Base-by-base conservation (phyloP, 2,113 vertebrate genomes). In the Myrmecophaga tridactyla region DNA sequence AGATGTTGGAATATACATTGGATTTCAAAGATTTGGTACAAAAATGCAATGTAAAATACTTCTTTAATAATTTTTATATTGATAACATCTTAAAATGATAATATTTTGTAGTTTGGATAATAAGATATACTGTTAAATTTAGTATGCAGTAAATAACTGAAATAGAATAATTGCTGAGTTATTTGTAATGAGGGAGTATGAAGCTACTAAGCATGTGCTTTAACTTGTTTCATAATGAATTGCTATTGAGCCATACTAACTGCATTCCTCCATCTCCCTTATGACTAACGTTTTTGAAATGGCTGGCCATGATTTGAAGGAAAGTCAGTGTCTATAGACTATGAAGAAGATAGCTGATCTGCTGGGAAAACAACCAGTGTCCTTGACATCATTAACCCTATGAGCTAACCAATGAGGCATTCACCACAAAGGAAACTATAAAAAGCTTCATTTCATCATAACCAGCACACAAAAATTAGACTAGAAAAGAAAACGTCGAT, bases 211-310 rank as follows among this genome's bases (percentile, higher is more conserved):
- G 23, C 21, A 51, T 20, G 6, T 73, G 84, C 81, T 56, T 81
- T 77, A 58, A 80, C 41, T 93, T 81, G 73, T 78, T 94, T 53
- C 56, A 60, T 25, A 63, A 80, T 82, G 21, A 95, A 36, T 27
- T 56, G 36, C 51, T 77, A 73, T 13, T 23, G 36, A 77, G 10
- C 53, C 53, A 53, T 78, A 72, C 60, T 63, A 56, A 53, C 25
- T 85, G 25, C 21, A 21, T 31, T 81, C 23, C 18, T 48, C 86
- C 8, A 41, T 72, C n/a, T 83, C 53, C 29, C 15, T 88, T 36
- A 15, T 95, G 67, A 92, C 77, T 82, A 85, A 95, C 34, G 17
- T 86, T 95, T 83, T 82, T 86, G 43, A 85, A 94, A 90, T 53
- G 87, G 31, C 15, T 95, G 87, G 23, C 73, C 80, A 69, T 31